phyloP scores from a whole-genome alignment of 2,888 invertebrate genomes.

The Allacma fusca region DNA sequence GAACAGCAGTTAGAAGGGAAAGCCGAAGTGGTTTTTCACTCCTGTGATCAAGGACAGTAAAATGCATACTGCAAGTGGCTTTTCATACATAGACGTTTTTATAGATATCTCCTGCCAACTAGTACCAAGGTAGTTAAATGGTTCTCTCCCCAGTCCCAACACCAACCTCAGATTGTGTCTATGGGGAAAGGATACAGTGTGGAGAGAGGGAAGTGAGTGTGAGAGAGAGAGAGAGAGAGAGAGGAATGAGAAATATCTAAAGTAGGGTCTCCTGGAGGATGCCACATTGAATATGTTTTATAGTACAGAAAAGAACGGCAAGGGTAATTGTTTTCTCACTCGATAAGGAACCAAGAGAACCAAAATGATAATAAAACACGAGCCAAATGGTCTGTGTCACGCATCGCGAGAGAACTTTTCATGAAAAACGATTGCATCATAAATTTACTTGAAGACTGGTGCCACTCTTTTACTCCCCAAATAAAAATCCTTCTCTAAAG shows the following conservation, averaged over 20 bases:
- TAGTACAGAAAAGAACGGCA: slow-evolving; percentile 24
- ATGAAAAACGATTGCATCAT: slow-evolving; percentile 50
- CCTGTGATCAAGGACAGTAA: not conserved
- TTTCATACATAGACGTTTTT: not conserved
- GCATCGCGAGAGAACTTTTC: slow-evolving; percentile 50
- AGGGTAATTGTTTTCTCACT: slow-evolving; percentile 50
- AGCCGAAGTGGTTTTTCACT: not conserved
- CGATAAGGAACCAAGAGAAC: slow-evolving; percentile 45
- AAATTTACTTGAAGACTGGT: slow-evolving; percentile 42
- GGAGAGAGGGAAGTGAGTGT: not conserved
- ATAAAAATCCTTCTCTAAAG: slow-evolving; percentile 39
- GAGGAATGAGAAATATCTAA: not conserved
- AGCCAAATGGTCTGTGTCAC: slow-evolving; percentile 50
- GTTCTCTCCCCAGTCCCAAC: not conserved
- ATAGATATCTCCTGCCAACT: no score
- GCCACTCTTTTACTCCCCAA: slow-evolving; percentile 41
- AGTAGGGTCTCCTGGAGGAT: slow-evolving; percentile 11
- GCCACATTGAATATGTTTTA: slow-evolving; percentile 40
- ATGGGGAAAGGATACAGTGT: not conserved
- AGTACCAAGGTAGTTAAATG: slow-evolving; percentile 5
- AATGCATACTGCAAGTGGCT: not conserved
- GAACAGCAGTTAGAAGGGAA: not conserved
- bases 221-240: not conserved
- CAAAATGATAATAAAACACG: slow-evolving; percentile 51
- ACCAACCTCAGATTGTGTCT: not conserved